Conservation (phyloP, 1,140 invertebrate genomes). For the Pogonomyrmex barbatus region DNA sequence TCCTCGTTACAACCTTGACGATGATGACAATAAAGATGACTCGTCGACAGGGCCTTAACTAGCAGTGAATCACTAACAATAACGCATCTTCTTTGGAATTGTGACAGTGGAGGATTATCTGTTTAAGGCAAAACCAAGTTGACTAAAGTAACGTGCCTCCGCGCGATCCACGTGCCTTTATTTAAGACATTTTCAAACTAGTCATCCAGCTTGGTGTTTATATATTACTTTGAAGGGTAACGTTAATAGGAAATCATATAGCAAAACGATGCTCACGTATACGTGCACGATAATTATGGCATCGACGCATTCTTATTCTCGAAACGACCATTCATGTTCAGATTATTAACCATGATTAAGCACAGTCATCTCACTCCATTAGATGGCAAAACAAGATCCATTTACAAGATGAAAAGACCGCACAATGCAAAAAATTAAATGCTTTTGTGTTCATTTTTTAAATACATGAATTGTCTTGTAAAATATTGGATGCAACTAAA, state of each 20-base stretch:
- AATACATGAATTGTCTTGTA: not conserved
- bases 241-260: not conserved
- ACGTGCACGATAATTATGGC: constrained; percentile 24
- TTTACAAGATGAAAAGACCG: constrained; percentile 27
- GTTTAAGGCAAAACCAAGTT: constrained; percentile 67
- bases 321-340: constrained; percentile 22
- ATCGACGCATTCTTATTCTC: constrained; percentile 44
- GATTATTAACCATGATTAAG: constrained; percentile 35
- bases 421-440: constrained; percentile 6
- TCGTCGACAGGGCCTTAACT: constrained; percentile 69
- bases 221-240: constrained; percentile 23
- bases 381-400: constrained; percentile 37
- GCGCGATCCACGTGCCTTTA: constrained; percentile 21
- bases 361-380: constrained; percentile 34
- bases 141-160: not conserved
- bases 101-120: constrained; percentile 46
- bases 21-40: constrained; percentile 77
- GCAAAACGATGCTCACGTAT: constrained; percentile 29
- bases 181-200: not conserved
- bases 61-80: constrained; percentile 72
- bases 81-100: constrained; percentile 72
- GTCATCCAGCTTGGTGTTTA: constrained; percentile 6
- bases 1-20: constrained; percentile 66
- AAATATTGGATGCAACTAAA: constrained; percentile 28
- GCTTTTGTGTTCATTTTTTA: constrained; percentile 25